A percentile compares a stretch with the other conserved stretches of the same genome.
phyloP scores from a whole-genome alignment of 37 sponge, comb jelly and placozoan species.

The Cladorhizidae sp. region DNA sequence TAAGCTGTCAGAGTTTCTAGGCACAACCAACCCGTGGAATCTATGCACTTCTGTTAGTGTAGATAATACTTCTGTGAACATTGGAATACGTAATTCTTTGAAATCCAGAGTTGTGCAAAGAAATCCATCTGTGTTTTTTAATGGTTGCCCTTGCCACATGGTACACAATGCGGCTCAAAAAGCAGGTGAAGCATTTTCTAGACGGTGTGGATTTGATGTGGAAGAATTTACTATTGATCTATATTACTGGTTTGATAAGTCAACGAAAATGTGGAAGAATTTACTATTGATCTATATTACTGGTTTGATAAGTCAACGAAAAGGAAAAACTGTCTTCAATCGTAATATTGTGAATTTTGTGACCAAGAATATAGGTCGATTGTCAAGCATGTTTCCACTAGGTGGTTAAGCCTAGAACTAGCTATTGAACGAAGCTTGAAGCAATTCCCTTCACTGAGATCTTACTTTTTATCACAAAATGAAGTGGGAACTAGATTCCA shows the following conservation, averaged over 20 bases:
- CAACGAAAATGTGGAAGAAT: conserved; percentile 33
- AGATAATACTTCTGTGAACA: too few relatives aligned
- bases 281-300: conserved; percentile 36
- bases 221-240: too few relatives aligned
- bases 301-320: conserved; percentile 66
- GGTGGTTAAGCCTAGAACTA: conserved; percentile 55
- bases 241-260: conserved; percentile 32
- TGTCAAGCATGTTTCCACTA: conserved; percentile 48
- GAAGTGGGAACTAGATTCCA: neutral
- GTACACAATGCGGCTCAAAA: conserved; percentile 2
- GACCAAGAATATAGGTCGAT: conserved; percentile 52
- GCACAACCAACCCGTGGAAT: too few relatives aligned
- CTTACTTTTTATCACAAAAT: conserved; percentile 43
- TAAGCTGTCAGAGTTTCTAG: too few relatives aligned
- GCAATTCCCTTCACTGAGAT: conserved; percentile 13
- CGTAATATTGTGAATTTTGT: conserved; percentile 49
- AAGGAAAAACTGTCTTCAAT: conserved; percentile 32
- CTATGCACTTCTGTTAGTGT: too few relatives aligned
- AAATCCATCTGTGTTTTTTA: neutral
- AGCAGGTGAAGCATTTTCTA: neutral
- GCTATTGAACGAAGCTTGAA: conserved; percentile 36
- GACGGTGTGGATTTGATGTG: too few relatives aligned
- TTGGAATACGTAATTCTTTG: too few relatives aligned
- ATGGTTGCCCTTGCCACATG: too few relatives aligned
- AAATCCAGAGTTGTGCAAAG: neutral